These are phyloP conservation scores for Chionodraco myersi DNA, from an alignment of 2,113 vertebrate species.

Conservation along the genomic window DNA sequence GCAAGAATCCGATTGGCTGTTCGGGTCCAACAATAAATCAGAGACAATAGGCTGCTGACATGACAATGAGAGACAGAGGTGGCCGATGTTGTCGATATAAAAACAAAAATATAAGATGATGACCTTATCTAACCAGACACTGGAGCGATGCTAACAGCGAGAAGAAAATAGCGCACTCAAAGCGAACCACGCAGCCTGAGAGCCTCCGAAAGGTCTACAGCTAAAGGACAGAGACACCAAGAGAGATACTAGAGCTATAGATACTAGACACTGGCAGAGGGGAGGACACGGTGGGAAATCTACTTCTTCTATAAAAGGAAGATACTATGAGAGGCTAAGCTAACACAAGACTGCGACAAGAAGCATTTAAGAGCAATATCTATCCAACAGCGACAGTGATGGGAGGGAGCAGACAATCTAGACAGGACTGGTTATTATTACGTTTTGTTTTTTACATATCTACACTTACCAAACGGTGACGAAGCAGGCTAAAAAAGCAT, in stretches of 20 bases:
- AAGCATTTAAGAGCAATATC: conserved; percentile 56
- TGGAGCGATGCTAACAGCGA: conserved; percentile 20
- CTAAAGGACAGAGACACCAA: conserved; percentile 66
- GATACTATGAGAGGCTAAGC: conserved; percentile 61
- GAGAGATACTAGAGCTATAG: conserved; percentile 62
- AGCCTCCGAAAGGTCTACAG: conserved; percentile 52
- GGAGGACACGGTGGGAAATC: conserved; percentile 29
- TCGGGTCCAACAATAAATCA: conserved; percentile 14
- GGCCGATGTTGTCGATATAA: background rate
- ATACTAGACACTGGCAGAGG: conserved; percentile 49
- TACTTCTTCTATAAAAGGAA: conserved; percentile 2
- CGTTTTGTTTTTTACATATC: conserved; percentile 53
- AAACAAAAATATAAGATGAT: background rate
- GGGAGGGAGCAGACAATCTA: conserved; percentile 49
- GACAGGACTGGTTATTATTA: conserved; percentile 58
- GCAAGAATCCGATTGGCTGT: conserved; percentile 5
- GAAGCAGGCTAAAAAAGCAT: conserved; percentile 57
- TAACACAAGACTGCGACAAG: conserved; percentile 73
- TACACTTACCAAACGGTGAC: conserved; percentile 64
- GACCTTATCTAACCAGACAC: conserved; percentile 27
- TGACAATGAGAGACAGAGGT: conserved; percentile 18
- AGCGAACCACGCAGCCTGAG: conserved; percentile 42
- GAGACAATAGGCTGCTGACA: conserved; percentile 41
- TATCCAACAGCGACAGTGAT: conserved; percentile 60
- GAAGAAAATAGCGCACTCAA: conserved; percentile 6